Percentiles rank a stretch among this genome's conserved stretches.
These are phyloP conservation scores for Pseudotriccus pelzelni DNA, from an alignment of 2,797 vertebrate genomes.

Conservation along the genomic window DNA sequence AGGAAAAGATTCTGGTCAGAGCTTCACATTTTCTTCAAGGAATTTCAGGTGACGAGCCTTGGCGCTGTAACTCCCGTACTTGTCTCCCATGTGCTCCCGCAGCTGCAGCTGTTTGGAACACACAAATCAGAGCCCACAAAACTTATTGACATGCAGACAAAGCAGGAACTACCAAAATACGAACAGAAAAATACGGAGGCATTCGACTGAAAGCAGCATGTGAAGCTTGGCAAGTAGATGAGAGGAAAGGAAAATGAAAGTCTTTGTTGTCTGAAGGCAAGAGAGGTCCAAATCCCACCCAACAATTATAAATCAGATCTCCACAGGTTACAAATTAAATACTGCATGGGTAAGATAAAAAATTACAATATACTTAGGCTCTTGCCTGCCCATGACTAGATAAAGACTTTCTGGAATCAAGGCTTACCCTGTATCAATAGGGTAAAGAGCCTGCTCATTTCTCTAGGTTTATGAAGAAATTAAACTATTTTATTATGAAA, in stretches of 20 bases:
- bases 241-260: neutral
- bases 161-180: neutral
- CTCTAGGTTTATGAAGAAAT: neutral
- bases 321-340: neutral
- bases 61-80: slow-evolving; percentile 84
- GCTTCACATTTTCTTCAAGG: slow-evolving; percentile 88
- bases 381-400: neutral
- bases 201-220: neutral
- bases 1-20: slow-evolving; percentile 56
- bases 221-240: neutral
- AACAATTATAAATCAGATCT: neutral
- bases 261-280: neutral
- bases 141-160: neutral
- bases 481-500: neutral
- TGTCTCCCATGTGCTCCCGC: slow-evolving; percentile 88
- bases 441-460: neutral
- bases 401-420: neutral
- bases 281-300: neutral
- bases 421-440: neutral
- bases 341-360: neutral
- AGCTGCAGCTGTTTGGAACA: slow-evolving; percentile 80
- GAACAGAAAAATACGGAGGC: neutral
- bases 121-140: neutral
- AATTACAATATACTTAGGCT: neutral
- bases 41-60: slow-evolving; percentile 95